phyloP scores from a whole-genome alignment of 2,113 vertebrate species.

The Tapirus terrestris region DNA sequence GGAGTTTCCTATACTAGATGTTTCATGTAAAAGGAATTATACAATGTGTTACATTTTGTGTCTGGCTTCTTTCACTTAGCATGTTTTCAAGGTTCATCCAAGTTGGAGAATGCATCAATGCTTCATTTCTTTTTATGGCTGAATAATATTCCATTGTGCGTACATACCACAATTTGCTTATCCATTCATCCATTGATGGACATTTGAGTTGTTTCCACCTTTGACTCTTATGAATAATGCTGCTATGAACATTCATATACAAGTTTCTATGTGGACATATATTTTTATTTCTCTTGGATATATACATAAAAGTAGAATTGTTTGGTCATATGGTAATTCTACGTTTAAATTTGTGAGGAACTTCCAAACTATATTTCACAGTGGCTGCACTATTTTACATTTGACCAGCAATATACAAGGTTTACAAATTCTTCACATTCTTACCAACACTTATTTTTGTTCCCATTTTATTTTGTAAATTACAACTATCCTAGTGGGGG shows the following conservation, averaged over 20 bases:
- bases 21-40: no score
- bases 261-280: neutral
- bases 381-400: neutral
- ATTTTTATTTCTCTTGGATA: conserved; percentile 34
- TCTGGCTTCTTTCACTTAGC: neutral
- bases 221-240: neutral
- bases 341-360: neutral
- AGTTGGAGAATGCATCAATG: neutral
- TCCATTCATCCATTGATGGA: neutral
- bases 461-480: neutral
- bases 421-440: conserved; percentile 1
- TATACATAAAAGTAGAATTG: neutral
- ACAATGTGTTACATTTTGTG: neutral
- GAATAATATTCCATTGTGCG: neutral
- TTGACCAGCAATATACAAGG: neutral
- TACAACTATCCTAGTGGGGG: neutral
- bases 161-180: neutral
- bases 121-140: neutral
- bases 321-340: neutral
- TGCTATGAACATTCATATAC: neutral
- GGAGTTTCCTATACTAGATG: no score
- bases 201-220: neutral
- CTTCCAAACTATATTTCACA: neutral
- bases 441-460: neutral
- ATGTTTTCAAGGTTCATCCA: neutral